phyloP scores from a whole-genome alignment of 2,888 invertebrate species.

The Abrostola triplasia region DNA sequence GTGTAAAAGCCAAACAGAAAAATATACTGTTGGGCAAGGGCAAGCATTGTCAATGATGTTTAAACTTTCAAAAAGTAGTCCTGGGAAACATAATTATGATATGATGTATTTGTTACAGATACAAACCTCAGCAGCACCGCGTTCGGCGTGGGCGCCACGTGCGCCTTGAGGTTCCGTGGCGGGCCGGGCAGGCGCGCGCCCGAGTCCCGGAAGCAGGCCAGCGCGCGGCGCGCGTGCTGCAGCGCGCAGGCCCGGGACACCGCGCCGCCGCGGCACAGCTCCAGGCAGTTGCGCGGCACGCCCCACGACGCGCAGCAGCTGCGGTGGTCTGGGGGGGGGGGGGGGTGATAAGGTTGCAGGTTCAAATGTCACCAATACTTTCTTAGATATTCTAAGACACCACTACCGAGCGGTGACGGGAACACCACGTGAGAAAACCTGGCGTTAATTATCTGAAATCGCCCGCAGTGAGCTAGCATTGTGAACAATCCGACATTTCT shows the following conservation, averaged over 20 bases:
- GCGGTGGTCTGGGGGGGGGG: conserved; percentile 91
- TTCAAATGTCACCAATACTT: too few species aligned
- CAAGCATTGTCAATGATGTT: too few species aligned
- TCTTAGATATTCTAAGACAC: too few species aligned
- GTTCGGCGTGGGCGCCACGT: conserved; percentile 79
- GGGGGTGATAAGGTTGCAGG: neutral
- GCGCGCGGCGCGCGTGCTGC: conserved; percentile 92
- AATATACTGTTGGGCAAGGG: too few species aligned
- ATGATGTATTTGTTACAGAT: neutral
- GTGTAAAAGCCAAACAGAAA: too few species aligned
- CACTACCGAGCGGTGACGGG: too few species aligned
- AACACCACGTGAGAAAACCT: too few species aligned
- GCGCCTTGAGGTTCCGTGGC: conserved; percentile 85
- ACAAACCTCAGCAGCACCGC: conserved; percentile 78
- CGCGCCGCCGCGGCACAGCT: conserved; percentile 94
- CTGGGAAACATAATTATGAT: too few species aligned
- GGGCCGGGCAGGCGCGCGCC: conserved; percentile 93
- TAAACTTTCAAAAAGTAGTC: too few species aligned
- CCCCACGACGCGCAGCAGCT: conserved; percentile 94
- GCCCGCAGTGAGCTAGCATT: too few species aligned
- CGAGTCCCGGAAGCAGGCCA: conserved; percentile 94
- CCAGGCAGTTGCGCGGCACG: conserved; percentile 94
- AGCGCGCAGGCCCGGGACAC: conserved; percentile 91
- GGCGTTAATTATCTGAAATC: too few species aligned
- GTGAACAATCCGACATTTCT: too few species aligned